phyloP scores from a whole-genome alignment of 2,113 vertebrate genomes.

The Crocuta crocuta region DNA sequence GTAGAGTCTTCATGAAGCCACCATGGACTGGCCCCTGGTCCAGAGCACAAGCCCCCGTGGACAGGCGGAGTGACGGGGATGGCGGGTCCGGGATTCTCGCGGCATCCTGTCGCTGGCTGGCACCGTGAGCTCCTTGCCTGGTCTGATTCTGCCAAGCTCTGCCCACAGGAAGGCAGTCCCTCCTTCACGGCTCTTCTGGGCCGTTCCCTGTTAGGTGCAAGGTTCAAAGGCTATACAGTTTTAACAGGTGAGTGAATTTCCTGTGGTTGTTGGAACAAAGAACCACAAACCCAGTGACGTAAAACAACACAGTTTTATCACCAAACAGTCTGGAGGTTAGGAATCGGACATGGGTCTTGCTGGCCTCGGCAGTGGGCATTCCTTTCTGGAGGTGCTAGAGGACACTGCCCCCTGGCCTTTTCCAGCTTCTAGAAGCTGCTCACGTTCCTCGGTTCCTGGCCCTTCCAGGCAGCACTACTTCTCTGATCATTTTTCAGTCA shows the following conservation, averaged over 20 bases:
- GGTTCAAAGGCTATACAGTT: background rate
- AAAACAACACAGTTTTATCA: background rate
- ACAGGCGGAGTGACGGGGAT: background rate
- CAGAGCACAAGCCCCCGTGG: background rate
- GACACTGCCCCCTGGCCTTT: background rate
- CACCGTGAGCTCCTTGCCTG: background rate
- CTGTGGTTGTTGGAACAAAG: background rate
- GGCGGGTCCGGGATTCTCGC: background rate
- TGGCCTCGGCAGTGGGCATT: no score
- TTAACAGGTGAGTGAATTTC: background rate
- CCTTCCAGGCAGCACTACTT: fast-evolving
- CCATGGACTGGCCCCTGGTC: background rate
- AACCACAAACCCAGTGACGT: background rate
- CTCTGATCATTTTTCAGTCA: fast-evolving
- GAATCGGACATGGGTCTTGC: background rate
- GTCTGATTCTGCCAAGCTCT: background rate
- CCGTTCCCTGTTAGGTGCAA: background rate
- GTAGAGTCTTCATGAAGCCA: background rate
- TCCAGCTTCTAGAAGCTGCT: background rate
- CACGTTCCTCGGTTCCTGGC: fast-evolving
- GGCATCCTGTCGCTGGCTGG: background rate
- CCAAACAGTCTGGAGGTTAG: background rate
- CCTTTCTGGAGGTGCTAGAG: background rate
- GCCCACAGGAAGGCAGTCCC: background rate
- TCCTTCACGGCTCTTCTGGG: background rate